A percentile compares a stretch with the other conserved stretches of the same genome.
These are phyloP conservation scores for Cydia amplana DNA, from an alignment of 1,140 invertebrate genomes.

Conservation along the genomic window DNA sequence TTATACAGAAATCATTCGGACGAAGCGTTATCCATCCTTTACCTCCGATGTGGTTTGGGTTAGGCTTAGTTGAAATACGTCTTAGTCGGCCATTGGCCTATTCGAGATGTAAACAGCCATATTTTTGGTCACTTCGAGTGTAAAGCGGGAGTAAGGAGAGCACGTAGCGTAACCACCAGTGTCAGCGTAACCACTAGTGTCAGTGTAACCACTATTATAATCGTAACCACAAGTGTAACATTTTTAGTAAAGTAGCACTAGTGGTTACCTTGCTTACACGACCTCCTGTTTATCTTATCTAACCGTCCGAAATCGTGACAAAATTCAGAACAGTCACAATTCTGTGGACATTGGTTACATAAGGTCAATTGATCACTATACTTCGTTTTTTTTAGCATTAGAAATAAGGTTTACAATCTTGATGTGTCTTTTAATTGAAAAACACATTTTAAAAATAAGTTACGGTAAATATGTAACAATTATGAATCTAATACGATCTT, in stretches of 20 bases:
- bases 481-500: no score
- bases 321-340: no score
- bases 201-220: neutral
- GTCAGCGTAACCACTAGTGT: neutral
- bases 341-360: neutral
- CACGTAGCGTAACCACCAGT: neutral
- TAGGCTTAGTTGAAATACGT: conserved; percentile 18
- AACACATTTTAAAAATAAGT: no score
- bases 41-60: conserved; percentile 25
- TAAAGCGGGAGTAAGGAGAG: neutral
- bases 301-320: no score
- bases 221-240: neutral
- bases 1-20: conserved; percentile 10
- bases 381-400: no score
- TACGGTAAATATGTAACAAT: no score
- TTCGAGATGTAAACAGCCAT: conserved; percentile 8
- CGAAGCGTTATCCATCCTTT: neutral
- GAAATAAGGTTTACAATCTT: no score
- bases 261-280: no score
- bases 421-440: no score
- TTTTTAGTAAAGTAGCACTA: no score
- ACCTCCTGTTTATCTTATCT: no score
- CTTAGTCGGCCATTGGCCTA: conserved; percentile 8
- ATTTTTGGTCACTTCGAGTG: conserved; percentile 9
- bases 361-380: no score